Conservation (phyloP, 2,888 invertebrate genomes). For the Drosophila robusta region DNA sequence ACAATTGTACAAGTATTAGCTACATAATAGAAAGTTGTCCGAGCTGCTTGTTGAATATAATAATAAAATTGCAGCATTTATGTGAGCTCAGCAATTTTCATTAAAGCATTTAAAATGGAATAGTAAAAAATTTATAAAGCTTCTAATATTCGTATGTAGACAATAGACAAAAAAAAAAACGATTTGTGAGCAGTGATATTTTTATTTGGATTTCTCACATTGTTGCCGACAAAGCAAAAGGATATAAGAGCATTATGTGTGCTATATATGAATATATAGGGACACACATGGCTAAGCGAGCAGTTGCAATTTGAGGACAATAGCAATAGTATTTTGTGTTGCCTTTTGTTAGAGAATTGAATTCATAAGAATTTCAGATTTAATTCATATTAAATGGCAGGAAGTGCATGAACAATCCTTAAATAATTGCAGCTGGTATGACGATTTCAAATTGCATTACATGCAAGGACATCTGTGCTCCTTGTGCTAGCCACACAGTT, state of each 20-base stretch:
- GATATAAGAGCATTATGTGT: conserved; percentile 20
- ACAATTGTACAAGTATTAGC: conserved; percentile 9
- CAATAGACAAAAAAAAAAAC: conserved; percentile 12
- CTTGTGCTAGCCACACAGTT: conserved; percentile 23
- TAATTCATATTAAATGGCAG: conserved; percentile 74
- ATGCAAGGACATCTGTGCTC: conserved; percentile 17
- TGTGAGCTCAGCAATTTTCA: conserved; percentile 36
- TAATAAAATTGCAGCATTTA: conserved; percentile 7
- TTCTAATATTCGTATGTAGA: conserved; percentile 26
- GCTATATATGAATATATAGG: not conserved
- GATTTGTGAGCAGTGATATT: conserved; percentile 23
- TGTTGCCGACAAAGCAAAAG: conserved; percentile 49
- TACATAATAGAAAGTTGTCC: conserved; percentile 1
- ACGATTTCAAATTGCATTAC: conserved; percentile 43
- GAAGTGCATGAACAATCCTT: conserved; percentile 56
- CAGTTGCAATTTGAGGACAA: conserved; percentile 51
- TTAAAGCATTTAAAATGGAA: conserved; percentile 33
- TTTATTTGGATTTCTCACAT: conserved; percentile 48
- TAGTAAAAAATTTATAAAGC: conserved; percentile 22
- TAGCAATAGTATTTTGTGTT: conserved; percentile 21
- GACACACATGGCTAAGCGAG: conserved; percentile 6
- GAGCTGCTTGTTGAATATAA: not conserved
- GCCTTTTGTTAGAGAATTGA: conserved; percentile 46
- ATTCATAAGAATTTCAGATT: conserved; percentile 68
- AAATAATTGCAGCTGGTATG: conserved; percentile 62